phyloP scores from a whole-genome alignment of 2,113 vertebrate species.

The Corydoras maculifer region DNA sequence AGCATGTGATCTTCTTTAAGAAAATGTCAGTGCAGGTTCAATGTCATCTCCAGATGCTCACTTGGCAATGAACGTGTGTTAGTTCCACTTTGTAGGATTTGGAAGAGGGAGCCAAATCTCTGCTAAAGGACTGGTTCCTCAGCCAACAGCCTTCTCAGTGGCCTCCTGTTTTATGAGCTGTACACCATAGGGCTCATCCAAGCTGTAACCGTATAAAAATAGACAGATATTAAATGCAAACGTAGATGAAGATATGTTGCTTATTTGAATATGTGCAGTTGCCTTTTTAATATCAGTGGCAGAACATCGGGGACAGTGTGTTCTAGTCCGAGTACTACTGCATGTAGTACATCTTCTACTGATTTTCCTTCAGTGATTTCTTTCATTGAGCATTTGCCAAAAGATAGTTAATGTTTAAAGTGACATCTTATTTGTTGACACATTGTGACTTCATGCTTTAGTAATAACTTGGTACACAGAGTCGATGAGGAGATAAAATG shows the following conservation, averaged over 20 bases:
- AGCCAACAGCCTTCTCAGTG: background rate
- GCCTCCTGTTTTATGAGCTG: background rate
- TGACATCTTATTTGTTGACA: too few species aligned
- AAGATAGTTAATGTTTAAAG: too few species aligned
- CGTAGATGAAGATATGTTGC: conserved; percentile 1
- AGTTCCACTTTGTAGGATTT: background rate
- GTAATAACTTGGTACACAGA: too few species aligned
- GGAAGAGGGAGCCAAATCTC: background rate
- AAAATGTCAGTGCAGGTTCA: background rate
- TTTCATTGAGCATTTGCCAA: too few species aligned
- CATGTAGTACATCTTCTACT: too few species aligned
- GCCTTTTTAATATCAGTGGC: background rate
- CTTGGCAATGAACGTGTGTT: background rate
- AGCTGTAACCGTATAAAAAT: conserved; percentile 38
- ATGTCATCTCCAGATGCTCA: background rate
- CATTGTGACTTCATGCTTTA: too few species aligned
- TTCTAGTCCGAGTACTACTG: background rate
- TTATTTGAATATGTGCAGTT: background rate
- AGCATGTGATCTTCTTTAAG: background rate
- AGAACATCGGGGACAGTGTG: background rate
- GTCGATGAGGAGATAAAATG: too few species aligned
- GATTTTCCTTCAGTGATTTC: too few species aligned
- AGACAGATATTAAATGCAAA: conserved; percentile 35
- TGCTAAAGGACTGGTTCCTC: background rate
- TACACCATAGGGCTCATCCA: conserved; percentile 9